Evolutionary conservation across 2,888 invertebrate genomes (phyloP), one percentile per base, ranked within the genome.

Genomic region (Phorcus lineatus): DNA sequence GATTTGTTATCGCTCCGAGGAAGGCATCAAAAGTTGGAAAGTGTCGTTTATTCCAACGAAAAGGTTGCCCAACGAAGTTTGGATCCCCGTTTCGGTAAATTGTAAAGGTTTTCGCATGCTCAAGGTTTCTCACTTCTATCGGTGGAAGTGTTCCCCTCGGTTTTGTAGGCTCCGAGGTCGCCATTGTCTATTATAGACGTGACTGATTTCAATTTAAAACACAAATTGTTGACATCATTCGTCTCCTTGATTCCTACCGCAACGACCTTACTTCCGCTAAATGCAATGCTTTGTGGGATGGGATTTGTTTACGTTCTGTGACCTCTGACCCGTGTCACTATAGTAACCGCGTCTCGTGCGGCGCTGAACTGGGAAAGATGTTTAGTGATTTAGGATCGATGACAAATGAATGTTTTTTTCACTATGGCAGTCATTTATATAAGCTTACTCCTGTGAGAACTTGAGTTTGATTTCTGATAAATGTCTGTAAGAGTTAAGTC

Each of bases 21-120:
- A 88, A 83, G 31, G 85, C 79, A 77, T 88, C 88, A 81, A 84
- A 88, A 17, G 84, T 85, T 54, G 79, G 81, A 40, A 82, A 66
- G 53, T 77, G 67, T 57, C 84, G 77, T 24, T 79, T 80, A 67
- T 86, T 88, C 31, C 86, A 66, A 40, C 85, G 82, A 28, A 88
- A 36, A 22, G 24, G 36, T 66, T 79, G 80, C 17, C 80, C 81
- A 22, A 55, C 54, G 54, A 79, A 83, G 74, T 70, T 47, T 54
- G n/a, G 24, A 74, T 83, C 83, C 16, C 83, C 83, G 79, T 83
- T 83, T 67, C 79, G 53, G 74, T 67, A 83, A 47, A 83, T 40
- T 57, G 70, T 80, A 53, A 80, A 77, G 28, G 77, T 67, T 66
- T 80, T 82, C 19, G 81, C 78, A 24, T 77, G 75, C 55, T 78